phyloP scores from a whole-genome alignment of 2,113 vertebrate species.

The Phaethornis superciliosus region DNA sequence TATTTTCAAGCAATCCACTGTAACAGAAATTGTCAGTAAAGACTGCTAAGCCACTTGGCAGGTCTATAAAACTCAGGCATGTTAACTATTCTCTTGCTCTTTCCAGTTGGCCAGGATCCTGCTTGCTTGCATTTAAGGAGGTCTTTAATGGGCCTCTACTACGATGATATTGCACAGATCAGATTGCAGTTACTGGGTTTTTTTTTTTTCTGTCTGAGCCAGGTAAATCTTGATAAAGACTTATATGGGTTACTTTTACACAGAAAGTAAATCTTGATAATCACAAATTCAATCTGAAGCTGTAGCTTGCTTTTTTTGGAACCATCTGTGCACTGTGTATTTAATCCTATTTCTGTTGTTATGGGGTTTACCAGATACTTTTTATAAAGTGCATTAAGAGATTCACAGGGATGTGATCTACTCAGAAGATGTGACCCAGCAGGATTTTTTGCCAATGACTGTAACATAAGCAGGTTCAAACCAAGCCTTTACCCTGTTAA shows the following conservation, averaged over 20 bases:
- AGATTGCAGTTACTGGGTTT: background rate
- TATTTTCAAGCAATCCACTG: background rate
- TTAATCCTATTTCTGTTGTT: slow-evolving; percentile 13
- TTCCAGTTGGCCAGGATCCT: background rate
- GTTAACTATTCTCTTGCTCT: background rate
- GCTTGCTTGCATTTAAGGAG: background rate
- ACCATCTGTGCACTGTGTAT: background rate
- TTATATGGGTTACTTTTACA: background rate
- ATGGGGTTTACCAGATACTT: background rate
- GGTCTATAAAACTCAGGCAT: background rate
- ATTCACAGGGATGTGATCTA: background rate
- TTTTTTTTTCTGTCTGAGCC: slow-evolving; percentile 29
- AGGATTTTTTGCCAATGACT: background rate
- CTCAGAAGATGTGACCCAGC: background rate
- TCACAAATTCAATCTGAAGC: slow-evolving; percentile 16
- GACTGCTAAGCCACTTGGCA: slow-evolving; percentile 19
- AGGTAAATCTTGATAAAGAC: slow-evolving; percentile 18
- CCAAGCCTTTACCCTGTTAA: background rate
- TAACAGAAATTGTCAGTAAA: slow-evolving; percentile 6
- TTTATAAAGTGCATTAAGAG: slow-evolving; percentile 32
- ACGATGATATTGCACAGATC: background rate
- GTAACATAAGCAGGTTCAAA: background rate
- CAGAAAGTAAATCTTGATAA: slow-evolving; percentile 37
- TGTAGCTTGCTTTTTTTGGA: background rate
- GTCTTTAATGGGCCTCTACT: background rate